These are phyloP conservation scores for Acanthurus leucopareius DNA, from an alignment of 2,797 vertebrate genomes.

Conservation along the genomic window DNA sequence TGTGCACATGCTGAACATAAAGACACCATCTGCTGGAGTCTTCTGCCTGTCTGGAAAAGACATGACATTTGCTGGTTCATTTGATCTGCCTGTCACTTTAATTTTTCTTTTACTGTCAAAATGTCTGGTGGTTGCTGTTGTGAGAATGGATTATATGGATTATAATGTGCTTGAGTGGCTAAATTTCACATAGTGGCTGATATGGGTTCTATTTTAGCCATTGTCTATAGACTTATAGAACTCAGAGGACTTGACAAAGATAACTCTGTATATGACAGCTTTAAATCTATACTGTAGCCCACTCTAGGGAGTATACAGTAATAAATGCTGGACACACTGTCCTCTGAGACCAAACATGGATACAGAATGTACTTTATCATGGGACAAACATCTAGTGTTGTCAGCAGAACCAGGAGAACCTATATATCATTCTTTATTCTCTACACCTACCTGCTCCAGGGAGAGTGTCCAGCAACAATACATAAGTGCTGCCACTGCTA, in stretches of 20 bases:
- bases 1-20: conserved; percentile 45
- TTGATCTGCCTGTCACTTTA: conserved; percentile 71
- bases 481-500: conserved; percentile 50
- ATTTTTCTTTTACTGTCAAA: conserved; percentile 44
- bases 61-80: conserved; percentile 73
- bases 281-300: conserved; percentile 36
- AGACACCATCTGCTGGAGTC: conserved; percentile 72
- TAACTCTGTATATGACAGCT: conserved; percentile 17
- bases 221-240: background rate
- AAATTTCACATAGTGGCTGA: background rate
- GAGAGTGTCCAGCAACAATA: conserved; percentile 60
- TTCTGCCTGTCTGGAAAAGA: conserved; percentile 58
- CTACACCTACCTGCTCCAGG: conserved; percentile 41
- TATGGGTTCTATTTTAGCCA: conserved; percentile 8
- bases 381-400: conserved; percentile 47
- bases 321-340: conserved; percentile 13
- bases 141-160: conserved; percentile 21
- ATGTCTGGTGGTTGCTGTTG: conserved; percentile 30
- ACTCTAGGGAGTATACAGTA: conserved; percentile 3
- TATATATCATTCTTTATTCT: conserved; percentile 67
- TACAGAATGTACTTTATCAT: background rate
- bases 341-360: conserved; percentile 23
- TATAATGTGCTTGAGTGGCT: conserved; percentile 24
- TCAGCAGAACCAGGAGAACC: conserved; percentile 57
- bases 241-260: background rate